These are phyloP conservation scores for Gallirallus australis DNA, from an alignment of 2,797 vertebrate genomes.

Conservation along the genomic window DNA sequence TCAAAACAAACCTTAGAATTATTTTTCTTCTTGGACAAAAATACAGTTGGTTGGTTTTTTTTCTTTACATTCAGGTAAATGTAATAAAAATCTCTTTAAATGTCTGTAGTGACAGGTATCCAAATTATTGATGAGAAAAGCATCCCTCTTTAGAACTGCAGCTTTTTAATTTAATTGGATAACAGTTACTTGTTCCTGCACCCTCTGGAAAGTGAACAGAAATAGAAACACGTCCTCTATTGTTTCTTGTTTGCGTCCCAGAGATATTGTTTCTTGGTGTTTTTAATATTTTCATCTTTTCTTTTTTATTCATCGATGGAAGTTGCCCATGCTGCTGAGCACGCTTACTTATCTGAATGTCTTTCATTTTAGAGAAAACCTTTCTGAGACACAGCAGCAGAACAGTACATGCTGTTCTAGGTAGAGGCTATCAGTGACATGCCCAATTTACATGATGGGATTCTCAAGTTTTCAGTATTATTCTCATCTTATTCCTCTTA, in stretches of 20 bases:
- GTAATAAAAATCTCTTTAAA: not conserved
- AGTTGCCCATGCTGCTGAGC: not conserved
- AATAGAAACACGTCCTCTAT: not conserved
- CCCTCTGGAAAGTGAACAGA: not conserved
- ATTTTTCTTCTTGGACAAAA: not conserved
- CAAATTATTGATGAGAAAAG: not conserved
- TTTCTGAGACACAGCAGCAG: not conserved
- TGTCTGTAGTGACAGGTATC: not conserved
- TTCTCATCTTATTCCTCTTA: not conserved
- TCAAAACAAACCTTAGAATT: fast-evolving
- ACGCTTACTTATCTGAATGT: not conserved
- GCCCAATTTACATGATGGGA: not conserved
- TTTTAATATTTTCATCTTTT: not conserved
- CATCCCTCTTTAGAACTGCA: not conserved
- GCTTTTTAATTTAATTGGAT: not conserved
- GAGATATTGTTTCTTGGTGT: not conserved
- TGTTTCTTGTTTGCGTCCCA: not conserved
- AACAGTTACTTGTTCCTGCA: not conserved
- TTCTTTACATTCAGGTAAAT: not conserved
- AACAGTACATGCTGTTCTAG: not conserved
- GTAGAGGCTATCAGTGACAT: not conserved
- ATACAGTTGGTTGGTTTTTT: not conserved
- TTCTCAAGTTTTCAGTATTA: not conserved
- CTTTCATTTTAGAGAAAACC: not conserved
- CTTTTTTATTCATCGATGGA: not conserved